Conservation (phyloP, 2,113 vertebrate genomes). For the Porphyrio hochstetteri region DNA sequence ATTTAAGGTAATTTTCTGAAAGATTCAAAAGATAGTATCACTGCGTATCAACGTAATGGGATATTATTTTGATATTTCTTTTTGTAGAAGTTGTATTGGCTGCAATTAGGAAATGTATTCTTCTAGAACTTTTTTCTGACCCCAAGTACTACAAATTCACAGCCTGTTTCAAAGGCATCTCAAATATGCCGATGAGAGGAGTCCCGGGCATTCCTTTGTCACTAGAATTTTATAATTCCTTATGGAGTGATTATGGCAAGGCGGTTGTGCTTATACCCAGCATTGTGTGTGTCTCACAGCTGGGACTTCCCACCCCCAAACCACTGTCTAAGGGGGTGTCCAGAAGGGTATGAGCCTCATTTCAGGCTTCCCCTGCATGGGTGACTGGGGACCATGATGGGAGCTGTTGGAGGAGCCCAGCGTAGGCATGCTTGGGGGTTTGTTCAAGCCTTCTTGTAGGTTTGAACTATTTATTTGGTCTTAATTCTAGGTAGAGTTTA, state of each 20-base stretch:
- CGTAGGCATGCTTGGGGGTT: fast-evolving
- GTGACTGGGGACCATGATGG: fast-evolving
- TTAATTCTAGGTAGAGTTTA: neutral
- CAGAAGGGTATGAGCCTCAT: neutral
- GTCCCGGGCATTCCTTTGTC: neutral
- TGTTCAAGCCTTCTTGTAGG: neutral
- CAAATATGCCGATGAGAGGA: neutral
- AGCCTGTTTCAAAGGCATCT: neutral
- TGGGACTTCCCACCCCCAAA: neutral
- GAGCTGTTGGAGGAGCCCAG: neutral
- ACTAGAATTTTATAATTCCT: neutral
- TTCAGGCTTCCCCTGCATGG: neutral
- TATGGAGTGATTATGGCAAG: neutral
- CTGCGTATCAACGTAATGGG: neutral
- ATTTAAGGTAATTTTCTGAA: neutral
- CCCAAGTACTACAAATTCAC: fast-evolving
- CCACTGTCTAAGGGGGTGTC: no score
- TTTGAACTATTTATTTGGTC: neutral
- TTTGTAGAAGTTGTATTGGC: neutral
- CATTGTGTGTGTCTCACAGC: neutral
- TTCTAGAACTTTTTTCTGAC: neutral
- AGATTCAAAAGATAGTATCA: neutral
- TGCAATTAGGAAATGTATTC: neutral
- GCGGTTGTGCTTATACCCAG: neutral
- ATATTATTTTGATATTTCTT: neutral